Conservation (phyloP, 2,888 invertebrate genomes). For the Perizoma flavofasciatum region DNA sequence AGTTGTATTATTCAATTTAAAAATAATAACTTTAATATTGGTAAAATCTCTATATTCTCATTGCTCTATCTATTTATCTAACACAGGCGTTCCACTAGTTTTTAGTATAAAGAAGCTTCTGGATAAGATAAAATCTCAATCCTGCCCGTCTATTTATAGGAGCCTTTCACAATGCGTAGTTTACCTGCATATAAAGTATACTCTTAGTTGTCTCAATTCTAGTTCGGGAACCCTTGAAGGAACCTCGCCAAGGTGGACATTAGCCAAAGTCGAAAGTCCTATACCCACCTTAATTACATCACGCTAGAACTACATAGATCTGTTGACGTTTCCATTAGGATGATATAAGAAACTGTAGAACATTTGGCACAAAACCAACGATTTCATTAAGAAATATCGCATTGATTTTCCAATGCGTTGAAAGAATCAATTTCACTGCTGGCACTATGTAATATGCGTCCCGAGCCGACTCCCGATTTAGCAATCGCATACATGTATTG, state of each 20-base stretch:
- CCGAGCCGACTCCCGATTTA: conserved; percentile 39
- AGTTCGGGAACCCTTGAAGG: conserved; percentile 3
- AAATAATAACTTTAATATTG: too few relatives aligned
- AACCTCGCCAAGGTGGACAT: background rate
- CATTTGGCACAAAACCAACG: conserved; percentile 55
- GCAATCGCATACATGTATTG: conserved; percentile 52
- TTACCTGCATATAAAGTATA: conserved; percentile 15
- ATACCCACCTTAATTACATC: conserved; percentile 31
- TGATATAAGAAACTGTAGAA: conserved; percentile 41
- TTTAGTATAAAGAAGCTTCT: conserved; percentile 3
- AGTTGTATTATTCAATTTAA: too few relatives aligned
- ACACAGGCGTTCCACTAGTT: background rate
- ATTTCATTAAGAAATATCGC: conserved; percentile 38
- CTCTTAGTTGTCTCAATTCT: conserved; percentile 12
- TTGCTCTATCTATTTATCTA: too few relatives aligned
- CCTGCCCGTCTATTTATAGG: too few relatives aligned
- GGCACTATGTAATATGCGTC: conserved; percentile 44
- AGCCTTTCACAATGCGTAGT: background rate
- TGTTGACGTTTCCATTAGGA: conserved; percentile 47
- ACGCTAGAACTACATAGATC: conserved; percentile 19
- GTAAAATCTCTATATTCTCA: too few relatives aligned
- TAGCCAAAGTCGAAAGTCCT: too few relatives aligned
- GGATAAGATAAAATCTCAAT: too few relatives aligned
- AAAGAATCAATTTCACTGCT: conserved; percentile 29
- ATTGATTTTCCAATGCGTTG: conserved; percentile 26